Percentiles rank a stretch among this genome's conserved stretches.
Evolutionary conservation across 1,140 invertebrate genomes (phyloP).

Genomic region (Riptortus pedestris): DNA sequence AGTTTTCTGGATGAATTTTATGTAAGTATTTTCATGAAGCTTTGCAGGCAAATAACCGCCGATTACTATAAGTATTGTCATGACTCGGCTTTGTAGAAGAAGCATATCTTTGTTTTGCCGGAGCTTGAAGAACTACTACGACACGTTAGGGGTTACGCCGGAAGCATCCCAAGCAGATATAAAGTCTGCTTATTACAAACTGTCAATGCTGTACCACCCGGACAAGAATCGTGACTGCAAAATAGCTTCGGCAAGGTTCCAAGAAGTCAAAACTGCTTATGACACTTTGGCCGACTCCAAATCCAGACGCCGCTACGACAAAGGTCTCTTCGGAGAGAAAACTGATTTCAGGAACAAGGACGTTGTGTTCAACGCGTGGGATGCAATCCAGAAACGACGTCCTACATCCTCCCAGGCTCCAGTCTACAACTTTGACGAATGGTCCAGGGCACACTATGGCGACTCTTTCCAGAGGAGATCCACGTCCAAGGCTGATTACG

Average conservation of each 20-base stretch:
- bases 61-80: too few relatives aligned
- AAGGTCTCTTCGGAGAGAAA: constrained; percentile 37
- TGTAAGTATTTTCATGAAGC: too few relatives aligned
- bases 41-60: too few relatives aligned
- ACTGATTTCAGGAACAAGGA: neutral
- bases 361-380: neutral
- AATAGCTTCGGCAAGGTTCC: constrained; percentile 56
- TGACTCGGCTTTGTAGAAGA: too few relatives aligned
- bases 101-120: neutral
- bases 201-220: constrained; percentile 79
- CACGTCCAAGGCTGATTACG: constrained; percentile 12
- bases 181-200: constrained; percentile 77
- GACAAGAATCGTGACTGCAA: constrained; percentile 60
- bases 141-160: constrained; percentile 56
- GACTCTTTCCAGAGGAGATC: constrained; percentile 11
- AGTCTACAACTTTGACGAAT: constrained; percentile 31
- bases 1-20: too few relatives aligned
- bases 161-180: constrained; percentile 69
- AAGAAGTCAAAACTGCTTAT: constrained; percentile 71
- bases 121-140: constrained; percentile 48
- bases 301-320: constrained; percentile 67
- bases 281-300: constrained; percentile 68
- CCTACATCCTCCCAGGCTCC: neutral
- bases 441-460: constrained; percentile 31
- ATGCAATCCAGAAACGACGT: constrained; percentile 5